Evolutionary conservation across 2,888 invertebrate genomes (phyloP).

Genomic region (Caenorhabditis panamensis): DNA sequence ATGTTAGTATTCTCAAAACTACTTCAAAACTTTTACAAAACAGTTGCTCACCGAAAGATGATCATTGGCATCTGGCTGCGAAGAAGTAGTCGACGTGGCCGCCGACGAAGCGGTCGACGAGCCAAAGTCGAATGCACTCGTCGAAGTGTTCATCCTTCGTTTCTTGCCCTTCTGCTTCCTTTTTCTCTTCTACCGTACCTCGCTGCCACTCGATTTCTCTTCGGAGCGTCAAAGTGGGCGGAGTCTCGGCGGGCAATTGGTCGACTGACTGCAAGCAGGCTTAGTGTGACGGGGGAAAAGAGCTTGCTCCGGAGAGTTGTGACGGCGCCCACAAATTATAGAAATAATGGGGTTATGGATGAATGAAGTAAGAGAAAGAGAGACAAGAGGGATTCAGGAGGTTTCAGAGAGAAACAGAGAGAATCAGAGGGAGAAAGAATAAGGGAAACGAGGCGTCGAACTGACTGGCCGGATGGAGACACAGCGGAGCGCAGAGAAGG

Average conservation of each 20-base stretch:
- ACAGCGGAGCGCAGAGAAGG: constrained; percentile 13
- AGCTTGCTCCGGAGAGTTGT: constrained; percentile 1
- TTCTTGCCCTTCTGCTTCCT: no score
- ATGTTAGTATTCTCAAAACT: neutral
- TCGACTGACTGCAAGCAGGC: constrained; percentile 33
- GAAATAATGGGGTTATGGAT: constrained; percentile 50
- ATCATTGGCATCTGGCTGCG: constrained; percentile 68
- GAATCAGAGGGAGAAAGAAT: constrained; percentile 13
- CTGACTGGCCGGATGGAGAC: constrained; percentile 18
- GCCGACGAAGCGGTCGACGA: constrained; percentile 66
- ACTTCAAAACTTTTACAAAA: no score
- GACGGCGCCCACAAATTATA: constrained; percentile 40
- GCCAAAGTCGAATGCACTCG: constrained; percentile 68
- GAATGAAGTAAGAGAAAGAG: neutral
- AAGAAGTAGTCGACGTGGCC: constrained; percentile 62
- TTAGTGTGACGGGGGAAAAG: neutral
- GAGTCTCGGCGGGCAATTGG: constrained; percentile 46
- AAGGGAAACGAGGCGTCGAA: constrained; percentile 23
- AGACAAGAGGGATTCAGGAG: constrained; percentile 13
- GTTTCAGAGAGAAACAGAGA: no score
- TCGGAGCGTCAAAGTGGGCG: constrained; percentile 38
- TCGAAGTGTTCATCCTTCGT: constrained; percentile 56
- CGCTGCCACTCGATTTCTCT: constrained; percentile 5
- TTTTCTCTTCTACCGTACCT: constrained; percentile 40
- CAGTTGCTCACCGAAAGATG: constrained; percentile 61